Evolutionary conservation across 2,888 invertebrate genomes (phyloP), one percentile per base, ranked within the genome.

Genomic region (Azorinus chamasolen): DNA sequence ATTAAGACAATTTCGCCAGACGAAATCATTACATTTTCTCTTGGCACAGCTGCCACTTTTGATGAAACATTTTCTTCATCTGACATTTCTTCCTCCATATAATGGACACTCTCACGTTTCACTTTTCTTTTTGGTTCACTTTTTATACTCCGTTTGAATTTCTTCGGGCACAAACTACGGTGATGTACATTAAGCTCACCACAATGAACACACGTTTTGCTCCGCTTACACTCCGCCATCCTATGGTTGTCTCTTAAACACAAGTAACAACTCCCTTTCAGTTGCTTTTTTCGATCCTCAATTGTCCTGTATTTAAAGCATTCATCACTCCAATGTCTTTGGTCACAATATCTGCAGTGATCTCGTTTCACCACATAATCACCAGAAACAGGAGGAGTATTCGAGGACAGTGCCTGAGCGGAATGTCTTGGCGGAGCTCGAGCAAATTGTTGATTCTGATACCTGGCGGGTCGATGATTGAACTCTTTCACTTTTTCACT

Each of bases 261-360:
- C 25, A 39, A 69, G 24, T 37, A 63, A 45, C 69, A 69, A 8
- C 18, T 25, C 20, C 32, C 58, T 48, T 61, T 73, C 5, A 66
- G 41, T 27, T 25, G 22, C 0, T 24, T 14, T 32, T 61, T 66
- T 20, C 73, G 45, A 16, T 73, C 55, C 10, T 59, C 14, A 5
- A 73, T 54, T 8, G 61, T 73, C 43, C 58, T 61, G 27, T 46
- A 54, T 22, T 39, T 27, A 14, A 43, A n/a, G 46, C 73, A 73
- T 27, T 71, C 63, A 20, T 72, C 71, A 32, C 63, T 71, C 70
- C 70, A 63, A 20, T 61, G 66, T 37, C 8, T 1, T n/a, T 18
- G 39, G 20, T 18, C 25, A 50, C 62, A 74, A n/a, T 66, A 74
- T 24, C 61, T 74, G 50, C 68, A 69, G n/a, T n/a, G n/a, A n/a